These are phyloP conservation scores for Troilus luridus DNA, from an alignment of 2,888 invertebrate species.

Conservation along the genomic window DNA sequence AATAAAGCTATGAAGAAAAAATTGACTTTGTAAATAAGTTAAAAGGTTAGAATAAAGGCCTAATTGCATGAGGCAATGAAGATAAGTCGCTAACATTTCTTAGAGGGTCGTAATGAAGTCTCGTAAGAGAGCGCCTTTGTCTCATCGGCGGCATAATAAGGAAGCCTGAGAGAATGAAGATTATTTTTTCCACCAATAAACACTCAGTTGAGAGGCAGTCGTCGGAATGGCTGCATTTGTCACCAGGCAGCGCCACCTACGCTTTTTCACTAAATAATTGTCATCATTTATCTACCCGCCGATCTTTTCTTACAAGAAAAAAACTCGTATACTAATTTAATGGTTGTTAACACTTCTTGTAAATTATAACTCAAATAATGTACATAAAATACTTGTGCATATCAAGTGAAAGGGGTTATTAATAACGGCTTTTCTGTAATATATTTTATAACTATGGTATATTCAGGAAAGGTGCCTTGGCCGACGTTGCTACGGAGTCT, in stretches of 20 bases:
- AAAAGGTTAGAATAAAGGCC: background rate
- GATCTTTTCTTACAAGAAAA: background rate
- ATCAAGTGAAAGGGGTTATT: no score
- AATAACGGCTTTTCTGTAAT: no score
- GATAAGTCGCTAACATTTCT: constrained; percentile 20
- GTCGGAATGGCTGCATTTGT: background rate
- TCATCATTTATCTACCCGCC: background rate
- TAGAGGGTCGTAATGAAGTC: background rate
- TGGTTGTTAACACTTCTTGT: background rate
- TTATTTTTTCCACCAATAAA: constrained; percentile 20
- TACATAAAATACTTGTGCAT: no score
- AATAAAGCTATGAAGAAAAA: background rate
- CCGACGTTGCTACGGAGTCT: no score
- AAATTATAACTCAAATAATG: no score
- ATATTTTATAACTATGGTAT: no score
- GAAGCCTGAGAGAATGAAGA: background rate
- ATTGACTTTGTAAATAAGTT: background rate
- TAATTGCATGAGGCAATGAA: constrained; percentile 14
- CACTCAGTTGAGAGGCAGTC: background rate
- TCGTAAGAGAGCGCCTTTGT: background rate
- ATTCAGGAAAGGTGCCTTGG: no score
- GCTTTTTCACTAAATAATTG: constrained; percentile 20
- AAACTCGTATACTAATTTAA: background rate
- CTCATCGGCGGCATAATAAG: background rate
- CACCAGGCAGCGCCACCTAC: background rate